Base-by-base conservation (phyloP, 2,797 vertebrate genomes). In the Acestrorhynchus altus region DNA sequence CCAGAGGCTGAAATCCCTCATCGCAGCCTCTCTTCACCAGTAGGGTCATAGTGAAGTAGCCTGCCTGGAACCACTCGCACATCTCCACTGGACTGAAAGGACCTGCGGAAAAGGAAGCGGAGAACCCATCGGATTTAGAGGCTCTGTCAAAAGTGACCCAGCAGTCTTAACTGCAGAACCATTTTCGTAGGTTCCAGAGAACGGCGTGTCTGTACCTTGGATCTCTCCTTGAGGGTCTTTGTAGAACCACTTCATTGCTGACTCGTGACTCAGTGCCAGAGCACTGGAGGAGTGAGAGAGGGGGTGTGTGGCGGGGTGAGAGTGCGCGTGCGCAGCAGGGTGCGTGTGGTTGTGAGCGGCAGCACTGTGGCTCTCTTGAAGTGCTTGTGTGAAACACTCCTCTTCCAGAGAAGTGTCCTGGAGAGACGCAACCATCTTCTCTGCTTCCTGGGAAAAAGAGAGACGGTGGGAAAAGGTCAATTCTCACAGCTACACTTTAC, bases 21-120 rank as follows among this genome's bases (percentile, higher is more conserved):
- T 97, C 96, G 8, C 96, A 97, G 79, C 96, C 96, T 77, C 96
- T 88, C 89, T 97, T 97, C 81, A 97, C 96, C 77, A 97, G 89
- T 79, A 97, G 90, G 10, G 94, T 94, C 95, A 97, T 97, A 74
- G 94, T 94, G 87, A 97, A 97, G 84, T 97, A 97, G 78, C 96
- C 96, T 0, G 96, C 96, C 87, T 97, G 96, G 92, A 96, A 97
- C 96, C 96, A 97, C 89, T 97, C 96, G 0, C 95, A 96, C 96
- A 97, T 97, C 88, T 97, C 96, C 82, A 96, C 94, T 0, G 95
- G 96, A 20, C 93, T 96, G 88, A 97, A 97, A 0, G 96, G 96
- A 72, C 96, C 96, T 97, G 83, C 9, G 0, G 39, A 3, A 20
- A n/a, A 4, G n/a, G 52, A 35, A 35, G 2, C 54, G 40, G 46